phyloP scores from a whole-genome alignment of 1,140 invertebrate genomes.

The Papilio glaucus region DNA sequence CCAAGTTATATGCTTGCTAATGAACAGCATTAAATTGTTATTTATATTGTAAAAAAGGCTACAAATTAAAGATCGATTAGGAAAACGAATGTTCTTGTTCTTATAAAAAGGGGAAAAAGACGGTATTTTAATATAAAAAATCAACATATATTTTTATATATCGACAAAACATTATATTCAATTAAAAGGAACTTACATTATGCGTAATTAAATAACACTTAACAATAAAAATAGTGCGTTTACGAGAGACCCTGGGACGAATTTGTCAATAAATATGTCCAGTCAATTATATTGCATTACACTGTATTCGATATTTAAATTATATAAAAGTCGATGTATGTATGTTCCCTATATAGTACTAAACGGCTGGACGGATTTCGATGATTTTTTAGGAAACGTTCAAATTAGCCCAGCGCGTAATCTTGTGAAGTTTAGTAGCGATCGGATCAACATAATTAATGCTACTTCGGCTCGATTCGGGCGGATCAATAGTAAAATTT shows the following conservation, averaged over 20 bases:
- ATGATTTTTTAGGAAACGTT: too few relatives aligned
- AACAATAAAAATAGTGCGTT: constrained; percentile 24
- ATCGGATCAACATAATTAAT: too few relatives aligned
- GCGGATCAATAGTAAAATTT: too few relatives aligned
- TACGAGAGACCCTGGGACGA: background rate
- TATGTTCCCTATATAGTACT: too few relatives aligned
- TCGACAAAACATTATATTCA: constrained; percentile 23
- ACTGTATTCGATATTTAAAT: too few relatives aligned
- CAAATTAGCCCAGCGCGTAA: too few relatives aligned
- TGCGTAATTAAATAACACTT: constrained; percentile 34
- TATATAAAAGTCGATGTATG: background rate
- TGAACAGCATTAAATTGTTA: too few relatives aligned
- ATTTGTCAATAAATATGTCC: background rate
- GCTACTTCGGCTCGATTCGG: too few relatives aligned
- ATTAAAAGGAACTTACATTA: constrained; percentile 35
- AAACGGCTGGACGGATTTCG: too few relatives aligned
- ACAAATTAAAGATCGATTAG: background rate
- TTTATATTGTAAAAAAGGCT: too few relatives aligned
- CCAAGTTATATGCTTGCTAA: too few relatives aligned
- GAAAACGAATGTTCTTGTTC: background rate
- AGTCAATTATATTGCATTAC: constrained; percentile 26
- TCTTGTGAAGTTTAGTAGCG: too few relatives aligned
- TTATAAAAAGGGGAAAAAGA: background rate
- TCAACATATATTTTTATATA: constrained; percentile 25
- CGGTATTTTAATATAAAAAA: background rate